Base-by-base conservation (phyloP, 2,113 vertebrate genomes). In the Anolis carolinensis region DNA sequence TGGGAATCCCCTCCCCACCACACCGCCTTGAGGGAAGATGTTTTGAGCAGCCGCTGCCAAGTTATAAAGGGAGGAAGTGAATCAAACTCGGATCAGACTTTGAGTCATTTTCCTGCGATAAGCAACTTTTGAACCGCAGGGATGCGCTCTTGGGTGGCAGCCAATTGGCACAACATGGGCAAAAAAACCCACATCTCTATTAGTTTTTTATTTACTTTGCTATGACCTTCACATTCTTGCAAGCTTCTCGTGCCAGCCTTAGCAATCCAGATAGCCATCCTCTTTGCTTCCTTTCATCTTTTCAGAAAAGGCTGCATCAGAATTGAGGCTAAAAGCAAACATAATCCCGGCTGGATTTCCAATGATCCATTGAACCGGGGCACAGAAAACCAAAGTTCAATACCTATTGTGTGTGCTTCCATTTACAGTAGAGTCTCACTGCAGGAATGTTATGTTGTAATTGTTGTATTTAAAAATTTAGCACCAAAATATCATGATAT, bases 21-120 rank as follows among this genome's bases (percentile, higher is more conserved):
- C 55, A 59, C 55, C 55, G 14, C 55, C 18, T 4, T 11, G 4
- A 4, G 3, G 27, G 10, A 44, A 2, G 34, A 34, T n/a, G 1
- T 21, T 44, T 82, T 7, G 18, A 16, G 30, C 36, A 11, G 34
- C 32, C 13, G 20, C 3, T 20, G 55, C 5, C 8, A 7, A 21
- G 36, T 52, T 63, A 71, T 10, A 59, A 4, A 78, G 65, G 76
- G 52, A 62, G 52, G 74, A 59, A 78, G 67, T 71, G 81, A 78
- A 78, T 78, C 74, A 78, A 79, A 76, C 20, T 34, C 34, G 27
- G 55, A 77, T 77, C 74, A 20, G 32, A 16, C 52, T 62, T 52
- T 82, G 74, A 87, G 73, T 77, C 50, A 63, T 71, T 78, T 71
- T 39, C 63, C 34, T 50, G 7, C 7, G 30, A 83, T 78, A 79